Evolutionary conservation across 2,113 vertebrate species (phyloP).

Genomic region (Scolopax mira): DNA sequence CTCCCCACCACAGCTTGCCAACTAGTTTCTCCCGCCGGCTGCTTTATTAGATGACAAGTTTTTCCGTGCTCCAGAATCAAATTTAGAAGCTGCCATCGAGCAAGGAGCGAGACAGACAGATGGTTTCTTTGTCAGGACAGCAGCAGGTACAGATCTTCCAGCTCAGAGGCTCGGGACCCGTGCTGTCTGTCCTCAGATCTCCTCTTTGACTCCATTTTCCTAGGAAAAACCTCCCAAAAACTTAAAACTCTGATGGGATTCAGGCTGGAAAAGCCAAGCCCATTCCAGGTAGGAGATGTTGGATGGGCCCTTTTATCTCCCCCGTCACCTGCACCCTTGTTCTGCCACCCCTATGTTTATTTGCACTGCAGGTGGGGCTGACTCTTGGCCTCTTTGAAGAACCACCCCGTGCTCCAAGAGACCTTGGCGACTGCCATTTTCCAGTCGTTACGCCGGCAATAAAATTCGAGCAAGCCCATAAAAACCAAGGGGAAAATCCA

Average conservation of each 20-base stretch:
- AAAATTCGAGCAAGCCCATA: not conserved
- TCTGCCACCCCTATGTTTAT: not conserved
- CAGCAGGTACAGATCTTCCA: not conserved
- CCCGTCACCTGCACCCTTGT: not conserved
- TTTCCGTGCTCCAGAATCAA: not conserved
- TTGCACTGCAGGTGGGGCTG: not conserved
- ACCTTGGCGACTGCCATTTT: not conserved
- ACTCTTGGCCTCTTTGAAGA: not conserved
- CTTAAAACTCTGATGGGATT: not conserved
- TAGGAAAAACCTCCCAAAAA: not conserved
- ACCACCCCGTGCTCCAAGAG: not conserved
- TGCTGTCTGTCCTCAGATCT: not conserved
- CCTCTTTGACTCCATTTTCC: not conserved
- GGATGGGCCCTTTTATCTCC: not conserved
- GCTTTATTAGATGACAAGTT: not conserved
- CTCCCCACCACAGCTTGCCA: not conserved
- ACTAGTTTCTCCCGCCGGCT: not conserved
- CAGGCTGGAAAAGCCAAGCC: not conserved
- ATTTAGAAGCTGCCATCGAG: not conserved
- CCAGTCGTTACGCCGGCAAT: not conserved
- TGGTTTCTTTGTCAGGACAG: conserved; percentile 36
- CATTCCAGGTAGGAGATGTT: not conserved
- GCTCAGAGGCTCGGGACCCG: not conserved
- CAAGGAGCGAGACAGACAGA: not conserved
- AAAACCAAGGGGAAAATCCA: not conserved